Base-by-base conservation (phyloP, 2,797 vertebrate species). In the Rhinoraja longicauda region DNA sequence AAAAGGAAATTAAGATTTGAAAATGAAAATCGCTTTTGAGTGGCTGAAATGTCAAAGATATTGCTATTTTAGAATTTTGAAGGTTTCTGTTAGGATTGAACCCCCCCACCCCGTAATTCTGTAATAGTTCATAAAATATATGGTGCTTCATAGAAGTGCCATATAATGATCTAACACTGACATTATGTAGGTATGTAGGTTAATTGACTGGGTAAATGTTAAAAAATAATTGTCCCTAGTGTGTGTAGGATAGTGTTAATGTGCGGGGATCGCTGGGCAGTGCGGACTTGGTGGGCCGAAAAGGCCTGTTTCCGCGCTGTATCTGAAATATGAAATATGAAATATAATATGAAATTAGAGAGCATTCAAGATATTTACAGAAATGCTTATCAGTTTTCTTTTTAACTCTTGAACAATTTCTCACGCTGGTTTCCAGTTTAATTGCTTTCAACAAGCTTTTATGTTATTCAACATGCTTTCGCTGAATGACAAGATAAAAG, bases 401-500 rank as follows among this genome's bases (percentile, higher is more conserved):
- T 45, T 72, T 90, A 13, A 39, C 1, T 13, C 6, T 73, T 72
- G 36, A 32, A 72, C 24, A 70, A 91, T 91, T 91, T 91, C 90
- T 73, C 36, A 32, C 17, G 36, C 67, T 70, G 36, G 64, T 45
- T 73, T 91, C 36, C 36, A 73, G 36, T 39, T 26, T 73, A 39
- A 73, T 21, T 91, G 36, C 36, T 70, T 70, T 70, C 17, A 70
- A 73, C 45, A 24, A 70, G 36, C n/a, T 91, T 19, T 70, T 19
- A 90, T 70, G 19, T 70, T 57, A 84, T 59, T 26, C 24, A 84
- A 59, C 53, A 5, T 29, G 53, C 53, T 84, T 86, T 57, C n/a
- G 86, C 59, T 32, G 82, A 86, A 29, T 32, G 82, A 62, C 57
- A 64, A 64, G 59, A n/a, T 86, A n/a, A 86, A n/a, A 86, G 57